Conservation (phyloP, 1,140 invertebrate species). For the Atta texana region DNA sequence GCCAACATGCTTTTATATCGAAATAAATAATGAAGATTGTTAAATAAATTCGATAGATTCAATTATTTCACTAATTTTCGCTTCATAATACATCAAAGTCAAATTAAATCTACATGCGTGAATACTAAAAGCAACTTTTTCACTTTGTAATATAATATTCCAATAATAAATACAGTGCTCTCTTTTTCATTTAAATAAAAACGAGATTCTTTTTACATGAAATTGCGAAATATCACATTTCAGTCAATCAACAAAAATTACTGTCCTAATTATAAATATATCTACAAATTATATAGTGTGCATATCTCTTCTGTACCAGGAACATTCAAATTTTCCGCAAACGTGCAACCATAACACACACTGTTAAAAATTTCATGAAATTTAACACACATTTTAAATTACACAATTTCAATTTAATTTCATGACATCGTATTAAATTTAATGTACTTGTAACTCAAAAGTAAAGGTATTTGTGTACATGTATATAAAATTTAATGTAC, state of each 20-base stretch:
- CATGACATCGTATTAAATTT: too few relatives aligned
- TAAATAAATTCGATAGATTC: neutral
- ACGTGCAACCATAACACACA: neutral
- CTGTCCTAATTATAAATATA: too few relatives aligned
- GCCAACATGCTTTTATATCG: neutral
- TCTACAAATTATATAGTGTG: neutral
- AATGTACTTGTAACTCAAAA: too few relatives aligned
- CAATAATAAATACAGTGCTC: neutral
- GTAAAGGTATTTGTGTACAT: too few relatives aligned
- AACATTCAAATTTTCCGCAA: neutral
- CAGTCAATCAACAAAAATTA: neutral
- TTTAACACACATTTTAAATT: too few relatives aligned
- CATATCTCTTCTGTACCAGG: neutral
- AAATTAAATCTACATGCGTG: neutral
- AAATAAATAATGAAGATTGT: neutral
- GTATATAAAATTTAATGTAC: too few relatives aligned
- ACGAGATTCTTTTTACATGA: neutral
- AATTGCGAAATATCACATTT: neutral
- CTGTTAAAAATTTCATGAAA: too few relatives aligned
- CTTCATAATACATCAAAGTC: neutral
- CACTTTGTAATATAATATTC: neutral
- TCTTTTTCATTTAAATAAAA: neutral
- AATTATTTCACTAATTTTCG: conserved; percentile 14
- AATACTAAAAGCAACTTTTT: neutral
- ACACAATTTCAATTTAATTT: too few relatives aligned